Base-by-base conservation (phyloP, 2,113 vertebrate genomes). In the Rhinopomastus cyanomelas region DNA sequence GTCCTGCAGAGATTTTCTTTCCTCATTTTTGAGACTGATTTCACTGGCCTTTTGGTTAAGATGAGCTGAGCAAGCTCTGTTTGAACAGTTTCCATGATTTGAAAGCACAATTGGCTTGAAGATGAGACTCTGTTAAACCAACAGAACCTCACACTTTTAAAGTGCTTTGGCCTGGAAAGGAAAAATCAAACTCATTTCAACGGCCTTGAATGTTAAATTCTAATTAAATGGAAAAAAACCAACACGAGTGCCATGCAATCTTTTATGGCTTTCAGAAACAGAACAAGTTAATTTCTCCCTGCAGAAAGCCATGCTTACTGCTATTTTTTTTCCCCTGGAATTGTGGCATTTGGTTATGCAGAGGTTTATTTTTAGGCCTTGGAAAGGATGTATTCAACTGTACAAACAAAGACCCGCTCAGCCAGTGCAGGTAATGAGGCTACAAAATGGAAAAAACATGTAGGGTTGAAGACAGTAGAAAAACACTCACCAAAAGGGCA, bases 361-460 rank as follows among this genome's bases (percentile, higher is more conserved):
- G 34, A 67, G 56, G 65, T 46, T 81, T 96, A 94, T 95, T 96
- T 95, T 96, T 96, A 96, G 64, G 26, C 42, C 77, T 94, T 87
- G 93, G 94, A 76, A 92, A 95, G 95, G 94, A 95, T 96, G 92
- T 92, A 36, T 93, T 97, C 81, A 85, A 91, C 95, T 95, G 91
- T 66, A 73, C 96, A 98, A 97, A 97, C 87, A 83, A 93, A 94
- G 93, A 79, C 94, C 86, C 46, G 79, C 96, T 79, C 55, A 21
- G 93, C 52, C 92, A 80, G 3, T 8, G 85, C 87, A 96, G 95
- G 95, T 95, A 95, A 90, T 59, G 91, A 94, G 92, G 89, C 94
- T 92, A 39, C 80, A 91, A 3, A 49, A 68, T 91, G 94, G 96
- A 86, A 93, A 92, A 85, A 95, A 88, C 81, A 78, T 7, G 59